Evolutionary conservation across 2,888 invertebrate species (phyloP).

Genomic region (Callimorpha dominula): DNA sequence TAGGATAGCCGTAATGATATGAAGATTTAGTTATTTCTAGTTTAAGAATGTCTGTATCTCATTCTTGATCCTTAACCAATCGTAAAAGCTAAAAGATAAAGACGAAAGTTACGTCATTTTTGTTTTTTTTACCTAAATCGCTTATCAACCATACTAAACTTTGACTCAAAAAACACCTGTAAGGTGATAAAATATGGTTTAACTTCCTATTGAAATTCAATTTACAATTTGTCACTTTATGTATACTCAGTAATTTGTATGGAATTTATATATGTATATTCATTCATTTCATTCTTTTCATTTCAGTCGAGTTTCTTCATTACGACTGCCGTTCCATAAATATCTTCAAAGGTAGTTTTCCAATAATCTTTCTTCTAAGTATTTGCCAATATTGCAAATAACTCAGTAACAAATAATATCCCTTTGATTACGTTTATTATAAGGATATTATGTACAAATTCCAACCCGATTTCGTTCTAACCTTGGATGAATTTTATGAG

Average conservation of each 20-base stretch:
- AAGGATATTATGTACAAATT: conserved; percentile 18
- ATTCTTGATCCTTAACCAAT: background rate
- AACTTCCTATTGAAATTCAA: background rate
- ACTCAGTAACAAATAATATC: conserved; percentile 6
- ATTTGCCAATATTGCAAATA: conserved; percentile 12
- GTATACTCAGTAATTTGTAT: background rate
- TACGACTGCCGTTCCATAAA: conserved; percentile 7
- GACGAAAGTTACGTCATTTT: too few relatives aligned
- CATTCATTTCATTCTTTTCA: too few relatives aligned
- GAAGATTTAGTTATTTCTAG: background rate
- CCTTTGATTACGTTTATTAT: conserved; percentile 23
- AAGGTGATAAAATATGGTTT: background rate
- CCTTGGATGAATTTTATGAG: conserved; percentile 8
- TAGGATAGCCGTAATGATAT: background rate
- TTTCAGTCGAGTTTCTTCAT: background rate
- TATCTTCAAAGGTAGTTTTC: conserved; percentile 12
- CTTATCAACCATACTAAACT: too few relatives aligned
- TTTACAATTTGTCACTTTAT: background rate
- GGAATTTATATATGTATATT: background rate
- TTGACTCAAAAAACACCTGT: background rate
- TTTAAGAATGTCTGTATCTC: background rate
- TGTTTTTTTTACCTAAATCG: too few relatives aligned
- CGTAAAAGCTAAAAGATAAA: background rate
- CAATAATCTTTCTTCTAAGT: conserved; percentile 14
- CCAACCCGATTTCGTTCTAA: background rate